Evolutionary conservation across 2,888 invertebrate species (phyloP), one percentile per base, ranked within the genome.

Genomic region (Tortricodes alternella): DNA sequence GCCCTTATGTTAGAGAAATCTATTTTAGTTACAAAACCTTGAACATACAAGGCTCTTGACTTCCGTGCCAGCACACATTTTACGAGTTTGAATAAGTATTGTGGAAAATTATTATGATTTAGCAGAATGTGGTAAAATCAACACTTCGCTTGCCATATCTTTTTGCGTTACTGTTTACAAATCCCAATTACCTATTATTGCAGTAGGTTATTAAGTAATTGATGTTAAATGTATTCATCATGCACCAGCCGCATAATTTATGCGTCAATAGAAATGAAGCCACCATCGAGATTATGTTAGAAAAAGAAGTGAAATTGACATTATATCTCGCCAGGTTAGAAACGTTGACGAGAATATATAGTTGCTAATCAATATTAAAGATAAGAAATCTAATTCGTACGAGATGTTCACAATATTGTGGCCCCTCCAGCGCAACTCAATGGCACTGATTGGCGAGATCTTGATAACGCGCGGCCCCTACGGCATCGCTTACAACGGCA

Each of bases 371-470:
- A 56, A 38, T 50, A 44, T 16, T 21, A 24, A 1, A 15, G 56
- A 56, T 56, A 56, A 29, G 44, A 43, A 23, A 56, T 56, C 50
- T 43, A 56, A 56, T 56, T 56, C 56, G 38, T 44, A 24, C 43
- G 48, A 49, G 55, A 48, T 56, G 50, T 49, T 24, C 29, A 34
- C 44, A 23, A 56, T 56, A 56, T 32, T 29, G 11, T 13, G 23
- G 16, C 21, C 49, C 49, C 49, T 44, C 37, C 35, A 24, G 37
- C 29, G 13, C 8, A 53, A 44, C 61, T 85, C 73, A 87, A 88
- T 87, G 66, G 82, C 64, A 60, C 70, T 89, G 88, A 89, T 89
- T 89, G 81, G 72, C 66, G 49, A 68, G 66, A 89, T 89, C 89
- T 84, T 77, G 89, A 89, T 89, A 89, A 82, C 71, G 59, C 57